phyloP scores from a whole-genome alignment of 35 echinoderm and acorn worm species.

The Amphiura filiformis region DNA sequence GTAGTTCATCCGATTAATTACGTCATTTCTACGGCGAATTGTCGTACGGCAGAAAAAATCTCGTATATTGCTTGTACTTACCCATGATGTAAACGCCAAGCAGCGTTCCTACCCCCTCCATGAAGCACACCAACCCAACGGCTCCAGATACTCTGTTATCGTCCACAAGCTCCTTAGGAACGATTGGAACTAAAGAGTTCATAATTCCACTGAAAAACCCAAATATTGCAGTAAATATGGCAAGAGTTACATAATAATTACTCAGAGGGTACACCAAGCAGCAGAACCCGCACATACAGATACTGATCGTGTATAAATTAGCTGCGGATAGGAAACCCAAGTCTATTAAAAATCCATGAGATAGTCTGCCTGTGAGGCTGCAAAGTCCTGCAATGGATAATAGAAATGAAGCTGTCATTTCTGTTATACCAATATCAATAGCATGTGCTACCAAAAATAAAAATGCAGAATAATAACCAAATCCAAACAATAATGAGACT shows the following conservation, averaged over 20 bases:
- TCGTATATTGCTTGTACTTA: too few species aligned
- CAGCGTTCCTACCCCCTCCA: background rate
- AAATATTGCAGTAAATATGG: background rate
- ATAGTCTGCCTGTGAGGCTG: background rate
- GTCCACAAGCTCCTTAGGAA: background rate
- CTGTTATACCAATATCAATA: background rate
- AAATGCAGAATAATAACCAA: background rate
- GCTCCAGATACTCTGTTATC: background rate
- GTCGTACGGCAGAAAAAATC: too few species aligned
- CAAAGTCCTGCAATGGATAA: slow-evolving; percentile 6
- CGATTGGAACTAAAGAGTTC: background rate
- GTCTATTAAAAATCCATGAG: slow-evolving; percentile 10
- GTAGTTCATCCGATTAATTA: too few species aligned
- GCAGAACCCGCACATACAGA: background rate
- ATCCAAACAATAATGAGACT: background rate
- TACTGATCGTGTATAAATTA: background rate
- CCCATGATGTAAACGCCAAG: slow-evolving; percentile 11
- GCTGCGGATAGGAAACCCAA: background rate
- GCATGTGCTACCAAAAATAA: slow-evolving; percentile 9
- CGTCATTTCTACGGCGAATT: too few species aligned
- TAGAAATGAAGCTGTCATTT: background rate
- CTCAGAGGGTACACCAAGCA: background rate
- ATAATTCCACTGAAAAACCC: background rate
- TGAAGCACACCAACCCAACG: background rate
- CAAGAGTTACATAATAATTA: background rate